These are phyloP conservation scores for Mormoops blainvillei DNA, from an alignment of 2,113 vertebrate genomes.

Conservation along the genomic window DNA sequence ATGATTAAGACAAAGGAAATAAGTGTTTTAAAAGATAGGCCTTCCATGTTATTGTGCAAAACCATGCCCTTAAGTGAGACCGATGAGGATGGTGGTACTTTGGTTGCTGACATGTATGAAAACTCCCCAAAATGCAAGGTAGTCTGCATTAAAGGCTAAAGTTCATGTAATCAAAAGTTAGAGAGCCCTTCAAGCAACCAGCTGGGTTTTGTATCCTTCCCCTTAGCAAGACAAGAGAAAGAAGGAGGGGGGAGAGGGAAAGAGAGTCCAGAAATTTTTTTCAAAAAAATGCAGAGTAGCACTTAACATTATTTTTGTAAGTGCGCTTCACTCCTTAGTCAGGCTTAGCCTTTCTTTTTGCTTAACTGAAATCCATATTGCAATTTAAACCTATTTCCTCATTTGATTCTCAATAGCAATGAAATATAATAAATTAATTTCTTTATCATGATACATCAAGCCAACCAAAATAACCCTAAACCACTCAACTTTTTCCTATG, in stretches of 20 bases:
- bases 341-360: not conserved
- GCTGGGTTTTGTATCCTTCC: not conserved
- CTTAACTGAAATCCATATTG: not conserved
- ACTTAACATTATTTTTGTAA: not conserved
- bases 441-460: not conserved
- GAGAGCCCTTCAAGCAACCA: not conserved
- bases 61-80: not conserved
- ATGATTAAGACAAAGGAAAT: not conserved
- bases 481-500: not conserved
- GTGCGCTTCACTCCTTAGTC: not conserved
- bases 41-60: not conserved
- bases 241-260: not conserved
- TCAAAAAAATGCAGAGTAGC: not conserved
- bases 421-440: not conserved
- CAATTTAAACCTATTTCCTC: not conserved
- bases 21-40: not conserved
- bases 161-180: not conserved
- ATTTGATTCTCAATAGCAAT: not conserved
- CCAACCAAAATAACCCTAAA: slow-evolving; percentile 17
- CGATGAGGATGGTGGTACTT: not conserved
- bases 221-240: not conserved
- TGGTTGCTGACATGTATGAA: not conserved
- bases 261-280: not conserved
- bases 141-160: not conserved
- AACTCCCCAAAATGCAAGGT: not conserved